Base-by-base conservation (phyloP, 1,140 invertebrate species). In the Oreohelix idahoensis region DNA sequence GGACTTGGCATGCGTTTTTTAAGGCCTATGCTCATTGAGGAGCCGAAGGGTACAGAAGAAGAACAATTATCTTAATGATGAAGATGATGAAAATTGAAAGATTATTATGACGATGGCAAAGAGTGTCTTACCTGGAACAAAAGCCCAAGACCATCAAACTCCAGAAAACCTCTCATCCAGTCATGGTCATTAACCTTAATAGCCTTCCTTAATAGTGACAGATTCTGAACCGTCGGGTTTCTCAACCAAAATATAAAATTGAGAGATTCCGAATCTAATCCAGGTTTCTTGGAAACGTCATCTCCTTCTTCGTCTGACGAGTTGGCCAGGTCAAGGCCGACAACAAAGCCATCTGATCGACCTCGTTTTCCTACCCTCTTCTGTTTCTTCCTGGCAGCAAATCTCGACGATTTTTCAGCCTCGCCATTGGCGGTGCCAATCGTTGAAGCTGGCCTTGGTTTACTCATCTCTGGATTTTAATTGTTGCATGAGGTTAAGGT, bases 121-220 rank as follows among this genome's bases (percentile, higher is more conserved):
- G 13, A 71, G 32, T 39, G n/a, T 13, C 11, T 49, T 32, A 82
- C 80, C 80, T 82, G 80, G 83, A 94, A 92, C 58, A 94, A 83
- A 11, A 93, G 87, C 15, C 92, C 92, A 38, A 92, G 81, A 8
- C 90, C 90, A 79, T 93, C 93, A 79, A 91, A 92, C 81, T 93
- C 90, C 81, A 94, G 83, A 85, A 94, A 94, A 35, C 93, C 93
- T 71, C 90, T 85, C 92, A 94, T 92, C 94, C 94, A 94, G 78
- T 91, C 90, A 38, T 90, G 79, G 81, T 92, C 89, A 76, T 89
- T 92, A 42, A 87, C 87, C 82, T 91, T 91, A 58, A 91, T 89
- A 23, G 86, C 85, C 70, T 88, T 88, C 20, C 90, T 83, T 29
- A 91, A 83, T 77, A 89, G 89, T 20, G 88, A 88, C 75, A 91